Evolutionary conservation across 2,888 invertebrate genomes (phyloP).

Genomic region (Tenthredo scrophulariae): DNA sequence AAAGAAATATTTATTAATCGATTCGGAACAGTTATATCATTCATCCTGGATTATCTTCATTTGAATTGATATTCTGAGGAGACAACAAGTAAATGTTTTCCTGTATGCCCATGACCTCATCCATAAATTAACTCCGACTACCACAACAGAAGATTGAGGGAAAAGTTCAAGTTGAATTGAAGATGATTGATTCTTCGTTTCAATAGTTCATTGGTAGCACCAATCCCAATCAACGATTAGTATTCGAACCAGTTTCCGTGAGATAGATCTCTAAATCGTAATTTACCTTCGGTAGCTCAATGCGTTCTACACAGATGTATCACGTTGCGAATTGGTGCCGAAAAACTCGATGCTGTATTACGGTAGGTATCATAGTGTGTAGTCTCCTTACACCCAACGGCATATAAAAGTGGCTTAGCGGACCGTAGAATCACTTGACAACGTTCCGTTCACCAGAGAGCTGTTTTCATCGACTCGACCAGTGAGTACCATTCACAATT

Average conservation of each 20-base stretch:
- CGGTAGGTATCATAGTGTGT: conserved; percentile 7
- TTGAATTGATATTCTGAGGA: not conserved
- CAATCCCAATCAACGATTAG: not conserved
- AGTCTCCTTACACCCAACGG: conserved; percentile 41
- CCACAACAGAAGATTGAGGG: not conserved
- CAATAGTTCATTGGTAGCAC: not conserved
- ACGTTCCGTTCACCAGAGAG: conserved; percentile 67
- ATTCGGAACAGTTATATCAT: not conserved
- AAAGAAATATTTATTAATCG: not conserved
- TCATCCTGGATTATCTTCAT: not conserved
- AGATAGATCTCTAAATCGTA: not conserved
- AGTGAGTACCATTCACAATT: conserved; percentile 57
- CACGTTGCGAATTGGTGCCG: not conserved
- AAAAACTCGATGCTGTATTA: conserved; percentile 18
- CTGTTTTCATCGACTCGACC: conserved; percentile 54
- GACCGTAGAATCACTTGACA: conserved; percentile 70
- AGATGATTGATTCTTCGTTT: not conserved
- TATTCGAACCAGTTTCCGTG: not conserved
- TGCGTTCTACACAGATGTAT: not conserved
- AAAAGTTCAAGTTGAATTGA: not conserved
- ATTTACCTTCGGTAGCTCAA: not conserved
- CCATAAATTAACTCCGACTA: not conserved
- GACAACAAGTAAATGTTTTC: not conserved
- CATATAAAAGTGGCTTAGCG: conserved; percentile 65
- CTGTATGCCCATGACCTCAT: not conserved